Evolutionary conservation across 2,888 invertebrate species (phyloP).

Genomic region (Lasius platythorax): DNA sequence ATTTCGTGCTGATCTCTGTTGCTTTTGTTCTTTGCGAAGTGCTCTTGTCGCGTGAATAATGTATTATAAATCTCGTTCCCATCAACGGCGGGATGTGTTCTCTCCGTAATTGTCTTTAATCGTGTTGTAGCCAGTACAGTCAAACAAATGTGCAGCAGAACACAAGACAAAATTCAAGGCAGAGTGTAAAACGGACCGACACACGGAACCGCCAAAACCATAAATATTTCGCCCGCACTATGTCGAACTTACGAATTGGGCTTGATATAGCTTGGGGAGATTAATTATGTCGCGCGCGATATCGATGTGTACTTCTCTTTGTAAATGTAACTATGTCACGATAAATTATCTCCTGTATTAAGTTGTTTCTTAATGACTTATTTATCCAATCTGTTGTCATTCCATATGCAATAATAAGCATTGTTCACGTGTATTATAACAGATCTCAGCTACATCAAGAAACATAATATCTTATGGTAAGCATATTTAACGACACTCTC

Average conservation of each 20-base stretch:
- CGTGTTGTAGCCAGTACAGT: conserved; percentile 74
- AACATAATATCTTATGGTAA: neutral
- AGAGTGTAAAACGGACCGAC: conserved; percentile 66
- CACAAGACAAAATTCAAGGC: conserved; percentile 65
- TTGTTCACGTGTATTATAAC: neutral
- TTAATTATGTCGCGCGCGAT: conserved; percentile 7
- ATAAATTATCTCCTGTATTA: conserved; percentile 58
- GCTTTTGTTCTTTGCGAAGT: neutral
- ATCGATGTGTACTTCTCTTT: conserved; percentile 57
- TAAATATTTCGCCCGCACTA: conserved; percentile 18
- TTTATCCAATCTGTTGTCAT: conserved; percentile 7
- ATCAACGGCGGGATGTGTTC: neutral
- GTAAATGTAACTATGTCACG: conserved; percentile 65
- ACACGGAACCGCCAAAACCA: conserved; percentile 77
- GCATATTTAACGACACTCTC: neutral
- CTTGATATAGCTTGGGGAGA: neutral
- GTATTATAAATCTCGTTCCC: neutral
- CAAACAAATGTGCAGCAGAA: conserved; percentile 64
- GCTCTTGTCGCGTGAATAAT: neutral
- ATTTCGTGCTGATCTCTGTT: conserved; percentile 15
- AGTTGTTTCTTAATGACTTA: conserved; percentile 23
- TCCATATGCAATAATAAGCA: neutral
- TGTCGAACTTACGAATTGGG: conserved; percentile 10
- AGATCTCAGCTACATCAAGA: neutral
- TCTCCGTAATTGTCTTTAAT: conserved; percentile 38